Conservation (phyloP, 2,888 invertebrate species). For the Rhingia campestris region DNA sequence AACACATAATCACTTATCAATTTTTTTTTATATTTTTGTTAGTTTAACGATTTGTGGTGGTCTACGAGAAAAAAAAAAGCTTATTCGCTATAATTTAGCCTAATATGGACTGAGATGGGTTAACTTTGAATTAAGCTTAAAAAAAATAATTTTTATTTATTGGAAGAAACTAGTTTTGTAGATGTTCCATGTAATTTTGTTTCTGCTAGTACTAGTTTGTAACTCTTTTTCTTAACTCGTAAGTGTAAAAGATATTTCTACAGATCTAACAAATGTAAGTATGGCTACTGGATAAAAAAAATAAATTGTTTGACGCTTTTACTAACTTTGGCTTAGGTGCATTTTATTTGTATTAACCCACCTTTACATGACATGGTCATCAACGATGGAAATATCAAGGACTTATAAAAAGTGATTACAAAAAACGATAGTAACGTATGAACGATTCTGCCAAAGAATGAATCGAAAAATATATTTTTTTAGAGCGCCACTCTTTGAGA, state of each 20-base stretch:
- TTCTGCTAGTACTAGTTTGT: constrained; percentile 66
- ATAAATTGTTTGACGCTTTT: constrained; percentile 45
- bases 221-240: constrained; percentile 39
- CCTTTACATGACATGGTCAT: constrained; percentile 51
- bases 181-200: constrained; percentile 63
- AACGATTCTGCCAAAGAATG: not conserved
- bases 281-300: constrained; percentile 43
- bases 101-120: constrained; percentile 1
- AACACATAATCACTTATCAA: constrained; percentile 19
- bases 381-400: not conserved
- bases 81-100: not conserved
- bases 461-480: not conserved
- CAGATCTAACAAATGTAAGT: constrained; percentile 61
- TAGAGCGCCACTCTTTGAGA: too few species aligned
- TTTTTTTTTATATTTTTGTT: constrained; percentile 28
- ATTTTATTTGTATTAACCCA: constrained; percentile 43
- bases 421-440: too few species aligned
- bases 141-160: constrained; percentile 22
- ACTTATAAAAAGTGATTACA: too few species aligned
- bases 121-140: constrained; percentile 27
- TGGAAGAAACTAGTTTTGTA: constrained; percentile 62
- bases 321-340: constrained; percentile 53
- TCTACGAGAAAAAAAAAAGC: constrained; percentile 35
- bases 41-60: constrained; percentile 66
- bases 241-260: constrained; percentile 37